Evolutionary conservation across 2,113 vertebrate species (phyloP).

Genomic region (Podarcis cretensis): DNA sequence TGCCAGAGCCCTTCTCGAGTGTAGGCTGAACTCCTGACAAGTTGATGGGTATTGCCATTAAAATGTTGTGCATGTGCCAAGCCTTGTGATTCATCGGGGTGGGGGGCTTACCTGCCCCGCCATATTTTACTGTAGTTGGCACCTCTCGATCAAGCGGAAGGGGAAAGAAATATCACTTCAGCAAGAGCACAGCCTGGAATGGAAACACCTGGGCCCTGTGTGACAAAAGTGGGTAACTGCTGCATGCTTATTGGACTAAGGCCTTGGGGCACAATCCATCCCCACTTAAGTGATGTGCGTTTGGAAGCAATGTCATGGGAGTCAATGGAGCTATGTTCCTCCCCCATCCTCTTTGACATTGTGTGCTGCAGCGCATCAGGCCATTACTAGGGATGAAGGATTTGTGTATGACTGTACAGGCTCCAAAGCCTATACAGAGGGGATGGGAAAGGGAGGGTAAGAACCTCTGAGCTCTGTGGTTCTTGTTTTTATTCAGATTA

Average conservation of each 20-base stretch:
- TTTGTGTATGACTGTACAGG: not conserved
- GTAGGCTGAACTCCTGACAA: no score
- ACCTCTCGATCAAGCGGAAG: no score
- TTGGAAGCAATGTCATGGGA: not conserved
- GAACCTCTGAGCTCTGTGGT: not conserved
- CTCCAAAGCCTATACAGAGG: not conserved
- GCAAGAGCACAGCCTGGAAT: not conserved
- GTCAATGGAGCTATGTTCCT: not conserved
- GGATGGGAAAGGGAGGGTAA: not conserved
- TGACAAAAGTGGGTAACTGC: not conserved
- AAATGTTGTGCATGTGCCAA: no score
- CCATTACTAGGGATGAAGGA: not conserved
- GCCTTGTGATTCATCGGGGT: no score
- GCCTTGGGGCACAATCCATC: not conserved
- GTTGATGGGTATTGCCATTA: no score
- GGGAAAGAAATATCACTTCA: not conserved
- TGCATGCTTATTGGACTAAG: not conserved
- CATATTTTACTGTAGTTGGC: no score
- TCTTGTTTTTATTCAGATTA: no score
- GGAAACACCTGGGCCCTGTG: not conserved
- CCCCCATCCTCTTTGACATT: not conserved
- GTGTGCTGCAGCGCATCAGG: not conserved
- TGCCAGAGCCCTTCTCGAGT: no score
- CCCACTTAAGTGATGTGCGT: not conserved
- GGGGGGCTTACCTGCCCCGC: no score